Evolutionary conservation across 2,797 vertebrate species (phyloP), one percentile per base, ranked within the genome.

Genomic region (Falco berigora): DNA sequence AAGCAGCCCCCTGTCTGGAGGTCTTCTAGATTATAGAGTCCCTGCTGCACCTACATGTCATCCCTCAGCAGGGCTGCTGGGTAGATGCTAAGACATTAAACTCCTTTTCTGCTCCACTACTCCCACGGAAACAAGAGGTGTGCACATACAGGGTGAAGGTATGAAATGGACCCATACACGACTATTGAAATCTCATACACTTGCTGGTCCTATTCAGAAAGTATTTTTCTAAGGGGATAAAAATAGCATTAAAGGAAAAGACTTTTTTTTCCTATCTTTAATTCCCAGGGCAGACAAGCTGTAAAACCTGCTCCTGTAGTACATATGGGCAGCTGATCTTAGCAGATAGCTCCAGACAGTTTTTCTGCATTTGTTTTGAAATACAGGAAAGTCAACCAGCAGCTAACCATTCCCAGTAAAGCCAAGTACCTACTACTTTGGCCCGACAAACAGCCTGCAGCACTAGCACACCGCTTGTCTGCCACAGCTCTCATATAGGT

Each of bases 141-240:
- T 0, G 2, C 4, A 42, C 0, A 0, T 25, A 21, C 16, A 32
- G 3, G 20, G 92, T 52, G 68, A 56, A 71, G 53, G 44, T 6
- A 10, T 16, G 21, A 86, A 80, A 56, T 1, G 8, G 32, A 59
- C 7, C 34, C 38, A 25, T 4, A 42, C 3, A 8, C 0, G 0
- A 92, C 24, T 16, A 68, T 0, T n/a, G 6, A 58, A 64, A 62
- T 25, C 50, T 86, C 46, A 27, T 7, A 13, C 36, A 90, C 20
- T 90, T 62, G 12, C 58, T 40, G 62, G 7, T 25, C 32, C 34
- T 73, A 64, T 62, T 93, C 72, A 83, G 9, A 40, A 67, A 69
- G 49, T 47, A 38, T 66, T 89, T 85, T 82, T 86, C 77, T 69
- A 44, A 64, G 36, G 42, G 73, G 32, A 88, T 44, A 86, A 82